Conservation (phyloP, 37 sponge, comb jelly and placozoan species). For the Corticium candelabrum region DNA sequence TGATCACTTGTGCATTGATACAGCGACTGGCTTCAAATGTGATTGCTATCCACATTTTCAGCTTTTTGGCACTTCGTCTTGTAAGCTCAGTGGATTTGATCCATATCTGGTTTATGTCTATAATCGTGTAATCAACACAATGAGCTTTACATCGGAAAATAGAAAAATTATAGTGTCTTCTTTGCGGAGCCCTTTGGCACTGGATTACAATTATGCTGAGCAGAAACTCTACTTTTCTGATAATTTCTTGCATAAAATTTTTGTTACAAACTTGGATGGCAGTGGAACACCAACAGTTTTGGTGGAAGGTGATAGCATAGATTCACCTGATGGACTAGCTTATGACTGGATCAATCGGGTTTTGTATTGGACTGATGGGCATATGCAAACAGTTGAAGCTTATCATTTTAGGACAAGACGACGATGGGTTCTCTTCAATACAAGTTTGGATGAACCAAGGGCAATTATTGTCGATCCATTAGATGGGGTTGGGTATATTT, state of each 20-base stretch:
- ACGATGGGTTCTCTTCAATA: not conserved
- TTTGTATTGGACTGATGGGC: slow-evolving; percentile 42
- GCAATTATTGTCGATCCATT: not conserved
- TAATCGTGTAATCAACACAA: not conserved
- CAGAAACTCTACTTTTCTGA: not conserved
- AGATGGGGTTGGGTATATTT: not conserved
- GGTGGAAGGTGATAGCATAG: no score
- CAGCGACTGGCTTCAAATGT: not conserved
- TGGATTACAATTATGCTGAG: not conserved
- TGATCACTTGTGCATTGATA: not conserved
- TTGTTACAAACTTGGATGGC: not conserved
- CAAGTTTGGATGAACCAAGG: not conserved
- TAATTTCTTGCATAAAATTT: not conserved
- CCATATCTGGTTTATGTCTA: not conserved
- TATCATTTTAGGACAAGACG: not conserved
- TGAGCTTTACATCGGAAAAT: not conserved
- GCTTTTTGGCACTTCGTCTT: not conserved
- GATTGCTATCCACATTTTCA: not conserved
- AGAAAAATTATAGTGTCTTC: not conserved
- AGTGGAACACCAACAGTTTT: no score
- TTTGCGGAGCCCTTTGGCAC: not conserved
- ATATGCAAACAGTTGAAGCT: slow-evolving; percentile 17
- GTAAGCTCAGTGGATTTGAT: not conserved
- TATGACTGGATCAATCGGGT: not conserved
- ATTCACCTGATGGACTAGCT: not conserved